Conservation (phyloP, 2,797 vertebrate species). For the Alosa sapidissima region DNA sequence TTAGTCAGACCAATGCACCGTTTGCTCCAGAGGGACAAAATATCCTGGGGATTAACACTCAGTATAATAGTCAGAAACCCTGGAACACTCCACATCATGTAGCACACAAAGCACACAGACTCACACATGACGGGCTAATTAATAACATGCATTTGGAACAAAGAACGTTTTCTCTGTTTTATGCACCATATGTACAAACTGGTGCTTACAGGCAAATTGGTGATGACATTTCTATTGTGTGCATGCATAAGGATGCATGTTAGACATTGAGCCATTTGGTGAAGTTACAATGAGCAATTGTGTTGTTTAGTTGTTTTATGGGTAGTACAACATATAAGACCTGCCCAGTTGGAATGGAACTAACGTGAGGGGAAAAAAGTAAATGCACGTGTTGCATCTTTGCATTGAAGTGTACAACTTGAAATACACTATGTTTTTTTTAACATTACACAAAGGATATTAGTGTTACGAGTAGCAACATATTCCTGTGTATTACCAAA, state of each 20-base stretch:
- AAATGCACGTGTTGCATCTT: not conserved
- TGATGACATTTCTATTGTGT: constrained; percentile 26
- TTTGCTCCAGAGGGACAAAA: not conserved
- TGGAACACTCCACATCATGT: not conserved
- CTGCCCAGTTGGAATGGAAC: not conserved
- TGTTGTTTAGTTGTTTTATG: constrained; percentile 5
- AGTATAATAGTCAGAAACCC: not conserved
- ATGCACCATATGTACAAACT: constrained; percentile 19
- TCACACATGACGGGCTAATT: not conserved
- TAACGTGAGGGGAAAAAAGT: not conserved
- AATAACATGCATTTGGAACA: constrained; percentile 12
- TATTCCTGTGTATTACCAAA: not conserved
- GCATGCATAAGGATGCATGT: not conserved
- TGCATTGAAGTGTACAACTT: not conserved
- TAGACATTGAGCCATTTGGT: not conserved
- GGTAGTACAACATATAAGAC: not conserved
- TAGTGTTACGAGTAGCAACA: not conserved
- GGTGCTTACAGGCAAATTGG: constrained; percentile 30
- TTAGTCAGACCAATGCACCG: constrained; percentile 29
- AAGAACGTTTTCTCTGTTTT: constrained; percentile 7
- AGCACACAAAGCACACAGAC: not conserved
- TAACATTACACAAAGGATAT: not conserved
- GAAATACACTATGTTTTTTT: not conserved
- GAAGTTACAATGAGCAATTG: not conserved
- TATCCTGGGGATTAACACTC: constrained; percentile 4